phyloP scores from a whole-genome alignment of 2,113 vertebrate species.

The Procavia capensis region DNA sequence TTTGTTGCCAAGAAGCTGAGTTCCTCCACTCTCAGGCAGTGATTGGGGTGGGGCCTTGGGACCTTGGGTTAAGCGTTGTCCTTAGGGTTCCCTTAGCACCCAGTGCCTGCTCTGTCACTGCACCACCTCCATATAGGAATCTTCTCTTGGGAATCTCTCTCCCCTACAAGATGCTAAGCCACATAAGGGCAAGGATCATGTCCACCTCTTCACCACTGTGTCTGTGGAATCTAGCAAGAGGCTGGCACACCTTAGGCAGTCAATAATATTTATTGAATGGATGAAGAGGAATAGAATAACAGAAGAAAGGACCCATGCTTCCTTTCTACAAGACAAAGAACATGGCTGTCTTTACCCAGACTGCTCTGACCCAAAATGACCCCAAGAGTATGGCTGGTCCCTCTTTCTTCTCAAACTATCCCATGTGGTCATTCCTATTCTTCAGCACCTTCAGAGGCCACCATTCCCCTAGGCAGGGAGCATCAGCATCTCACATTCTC shows the following conservation, averaged over 20 bases:
- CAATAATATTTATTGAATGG: neutral
- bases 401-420: neutral
- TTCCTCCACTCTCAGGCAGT: neutral
- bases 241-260: no score
- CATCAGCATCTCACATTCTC: neutral
- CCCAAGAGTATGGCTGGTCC: neutral
- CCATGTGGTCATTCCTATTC: neutral
- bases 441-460: neutral
- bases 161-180: neutral
- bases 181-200: neutral
- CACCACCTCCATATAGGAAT: neutral
- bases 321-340: neutral
- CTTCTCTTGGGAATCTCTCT: neutral
- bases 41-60: neutral
- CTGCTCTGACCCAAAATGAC: neutral
- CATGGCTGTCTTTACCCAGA: neutral
- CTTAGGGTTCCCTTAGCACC: neutral
- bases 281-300: neutral
- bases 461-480: neutral
- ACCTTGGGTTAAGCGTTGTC: neutral
- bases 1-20: neutral
- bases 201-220: neutral
- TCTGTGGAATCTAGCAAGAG: neutral
- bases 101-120: fast-evolving
- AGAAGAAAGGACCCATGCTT: neutral